Base-by-base conservation (phyloP, 2,888 invertebrate genomes). In the Theretra japonica region DNA sequence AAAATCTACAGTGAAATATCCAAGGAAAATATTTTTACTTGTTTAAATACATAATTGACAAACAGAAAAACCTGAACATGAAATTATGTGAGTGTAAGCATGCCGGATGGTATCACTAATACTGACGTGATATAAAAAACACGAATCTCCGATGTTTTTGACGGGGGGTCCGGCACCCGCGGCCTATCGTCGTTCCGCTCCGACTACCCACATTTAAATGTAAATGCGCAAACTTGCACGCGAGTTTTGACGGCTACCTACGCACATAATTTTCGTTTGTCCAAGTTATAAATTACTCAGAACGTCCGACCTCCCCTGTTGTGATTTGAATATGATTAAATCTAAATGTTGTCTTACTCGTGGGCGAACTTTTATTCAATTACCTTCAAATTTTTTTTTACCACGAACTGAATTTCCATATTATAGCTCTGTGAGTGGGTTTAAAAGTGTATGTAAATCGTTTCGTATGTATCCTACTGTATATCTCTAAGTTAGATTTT, bases 191-290 rank as follows among this genome's bases (percentile, higher is more conserved):
- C 23, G 62, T 23, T 72, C 59, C 33, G 30, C 41, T 11, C 71
- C 60, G 23, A 8, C 30, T 53, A 60, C 59, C 85, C 89, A 79
- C 90, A 92, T 93, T 93, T 90, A 88, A 88, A 93, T 93, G 90
- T 85, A 89, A 93, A 93, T 93, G 89, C 79, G 83, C 78, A 85
- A 92, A 92, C 86, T 93, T 91, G 83, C 80, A 75, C 68, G 70
- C 74, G 80, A 86, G 82, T 82, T 83, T 75, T 83, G 88, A 83
- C 89, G 83, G 84, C 86, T 86, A 88, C 88, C 90, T 88, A 90
- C 90, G 86, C 88, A 89, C 88, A 87, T 90, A 85, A 90, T 88
- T 90, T 85, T 83, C 88, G 81, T 87, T 84, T 86, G 91, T 85
- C 88, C 90, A 88, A 90, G 87, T 89, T 88, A 85, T 88, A 88